phyloP scores from a whole-genome alignment of 30 jellyfish, hydroid and myxozoan genomes.

The Mastigias papua region DNA sequence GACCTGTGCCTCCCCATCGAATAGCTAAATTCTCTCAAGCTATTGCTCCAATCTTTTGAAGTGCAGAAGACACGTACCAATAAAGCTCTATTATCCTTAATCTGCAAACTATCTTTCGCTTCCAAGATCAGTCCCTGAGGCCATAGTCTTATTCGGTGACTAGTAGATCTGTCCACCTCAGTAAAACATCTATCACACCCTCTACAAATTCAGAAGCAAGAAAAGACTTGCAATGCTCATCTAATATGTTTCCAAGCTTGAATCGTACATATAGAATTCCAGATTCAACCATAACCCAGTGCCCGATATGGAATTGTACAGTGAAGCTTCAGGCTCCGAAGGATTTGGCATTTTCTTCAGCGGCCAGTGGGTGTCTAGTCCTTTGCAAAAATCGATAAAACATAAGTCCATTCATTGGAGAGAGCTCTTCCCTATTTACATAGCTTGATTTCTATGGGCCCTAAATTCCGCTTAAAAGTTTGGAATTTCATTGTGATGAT shows the following conservation, averaged over 20 bases:
- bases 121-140: constrained; percentile 15
- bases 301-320: not conserved
- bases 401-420: not conserved
- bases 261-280: constrained; percentile 12
- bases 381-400: not conserved
- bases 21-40: not conserved
- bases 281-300: not conserved
- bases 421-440: constrained; percentile 29
- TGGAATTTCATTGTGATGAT: constrained; percentile 23
- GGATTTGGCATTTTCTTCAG: constrained; percentile 11
- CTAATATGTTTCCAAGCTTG: not conserved
- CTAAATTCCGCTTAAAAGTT: not conserved
- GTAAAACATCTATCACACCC: not conserved
- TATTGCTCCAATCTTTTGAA: not conserved
- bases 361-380: not conserved
- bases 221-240: constrained; percentile 9
- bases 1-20: constrained; percentile 33
- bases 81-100: constrained; percentile 29
- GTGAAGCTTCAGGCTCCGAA: constrained; percentile 26
- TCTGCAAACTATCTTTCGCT: constrained; percentile 33
- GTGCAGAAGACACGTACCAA: not conserved
- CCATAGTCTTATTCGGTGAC: not conserved
- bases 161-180: constrained; percentile 7
- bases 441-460: constrained; percentile 19
- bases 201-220: not conserved